Base-by-base conservation (phyloP, 2,888 invertebrate species). In the Itoplectis maculator region DNA sequence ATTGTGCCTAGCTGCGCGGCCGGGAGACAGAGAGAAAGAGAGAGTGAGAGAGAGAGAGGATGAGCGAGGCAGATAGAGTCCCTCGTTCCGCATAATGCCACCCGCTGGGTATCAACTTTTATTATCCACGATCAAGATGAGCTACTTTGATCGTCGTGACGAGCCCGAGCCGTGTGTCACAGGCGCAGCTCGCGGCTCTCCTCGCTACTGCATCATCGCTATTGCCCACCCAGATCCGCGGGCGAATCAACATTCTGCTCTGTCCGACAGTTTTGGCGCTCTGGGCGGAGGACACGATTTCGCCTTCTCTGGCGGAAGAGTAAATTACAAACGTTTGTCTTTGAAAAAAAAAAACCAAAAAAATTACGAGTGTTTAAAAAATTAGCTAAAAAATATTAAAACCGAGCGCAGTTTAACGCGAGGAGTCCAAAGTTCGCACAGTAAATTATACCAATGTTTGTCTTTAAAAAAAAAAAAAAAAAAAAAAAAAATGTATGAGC, bases 41-140 rank as follows among this genome's bases (percentile, higher is more conserved):
- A 18, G 49, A 8, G 42, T 2, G 42, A 8, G 42, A 47, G 47
- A 3, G 47, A n/a, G n/a, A n/a, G n/a, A 3, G 2, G 3, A 29
- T 3, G 29, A 29, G 29, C 0, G 15, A 35, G 59, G 15, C n/a
- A 35, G 63, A 63, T 42, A 42, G 40, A 42, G 40, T 61, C 59
- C 35, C 37, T 79, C 61, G 61, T 56, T 70, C 54, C 37, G 40
- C 75, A 56, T 54, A 75, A 75, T 68, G 61, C 61, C 51, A 74
- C 65, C 47, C 75, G 70, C 18, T 61, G 65, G 69, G 47, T 69
- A 75, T 56, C 75, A 75, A 54, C 69, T 70, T 75, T 75, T 75
- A 70, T 81, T 59, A 20, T 76, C 47, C 9, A 47, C 81, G 49
- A 81, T 81, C 81, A 72, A 81, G 81, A 81, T 81, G 81, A 65